Evolutionary conservation across 2,797 vertebrate species (phyloP), one percentile per base, ranked within the genome.

Genomic region (Macroramphosus scolopax): DNA sequence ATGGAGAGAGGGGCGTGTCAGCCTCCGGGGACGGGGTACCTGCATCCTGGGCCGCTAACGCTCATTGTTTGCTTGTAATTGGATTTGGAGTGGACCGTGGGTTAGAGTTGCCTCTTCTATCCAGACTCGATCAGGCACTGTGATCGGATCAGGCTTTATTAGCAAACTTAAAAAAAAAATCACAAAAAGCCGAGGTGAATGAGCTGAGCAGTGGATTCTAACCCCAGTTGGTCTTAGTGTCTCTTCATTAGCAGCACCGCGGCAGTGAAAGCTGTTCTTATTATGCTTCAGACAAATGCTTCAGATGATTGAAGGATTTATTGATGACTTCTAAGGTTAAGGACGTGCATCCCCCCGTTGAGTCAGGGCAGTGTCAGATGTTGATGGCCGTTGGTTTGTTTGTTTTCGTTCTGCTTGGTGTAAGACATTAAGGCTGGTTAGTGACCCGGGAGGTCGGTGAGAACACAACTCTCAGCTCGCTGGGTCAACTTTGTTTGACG

Each of bases 401-500:
- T 87, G 81, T 87, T 87, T 84, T 86, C 43, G 41, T 87, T 87
- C 72, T 81, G 73, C 72, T 75, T 42, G 70, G 51, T 57, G 77
- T 69, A 70, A 72, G 68, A 84, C 81, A 79, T 86, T 80, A 82
- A n/a, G 67, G 70, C 64, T 35, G 63, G 50, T 17, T 3, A n/a
- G 51, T 71, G 80, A 86, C 80, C 74, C 61, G 0, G 13, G 61
- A 51, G 84, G 83, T 84, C 85, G 75, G 51, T 5, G 15, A 44
- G 72, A 78, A 75, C 81, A 81, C 69, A 42, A 72, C 77, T 76
- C 75, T 78, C 70, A 41, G 68, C 63, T 57, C 17, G 5, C 41
- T 2, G 52, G 82, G 83, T 86, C 82, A 80, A 73, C 72, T 78
- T 81, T 78, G 76, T 82, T 83, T 85, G 83, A 84, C 81, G 65